Evolutionary conservation across 2,888 invertebrate genomes (phyloP).

Genomic region (Antheraea assamensis): DNA sequence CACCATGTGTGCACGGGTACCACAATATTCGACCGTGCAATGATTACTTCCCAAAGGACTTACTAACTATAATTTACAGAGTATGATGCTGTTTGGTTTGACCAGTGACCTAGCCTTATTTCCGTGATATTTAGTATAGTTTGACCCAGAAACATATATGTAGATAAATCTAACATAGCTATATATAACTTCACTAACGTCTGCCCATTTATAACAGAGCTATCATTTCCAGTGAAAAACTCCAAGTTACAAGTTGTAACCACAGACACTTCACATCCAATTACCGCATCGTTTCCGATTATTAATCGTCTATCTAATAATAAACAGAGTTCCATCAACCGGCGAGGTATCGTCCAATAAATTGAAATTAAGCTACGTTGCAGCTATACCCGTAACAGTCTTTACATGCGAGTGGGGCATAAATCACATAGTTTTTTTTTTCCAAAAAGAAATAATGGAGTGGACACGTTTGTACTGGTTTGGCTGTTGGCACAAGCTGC

Average conservation of each 20-base stretch:
- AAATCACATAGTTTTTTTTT: constrained; percentile 69
- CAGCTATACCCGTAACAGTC: constrained; percentile 56
- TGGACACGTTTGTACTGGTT: constrained; percentile 48
- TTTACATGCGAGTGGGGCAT: constrained; percentile 65
- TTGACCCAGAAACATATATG: not conserved
- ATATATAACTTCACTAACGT: too few species aligned
- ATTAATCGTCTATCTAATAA: constrained; percentile 65
- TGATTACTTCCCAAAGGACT: too few species aligned
- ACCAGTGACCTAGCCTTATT: too few species aligned
- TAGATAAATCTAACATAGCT: too few species aligned
- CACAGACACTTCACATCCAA: not conserved
- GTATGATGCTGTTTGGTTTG: too few species aligned
- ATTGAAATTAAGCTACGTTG: constrained; percentile 79
- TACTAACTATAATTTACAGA: too few species aligned
- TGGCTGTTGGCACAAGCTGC: constrained; percentile 46
- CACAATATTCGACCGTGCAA: too few species aligned
- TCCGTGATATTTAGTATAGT: not conserved
- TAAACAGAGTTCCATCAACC: constrained; percentile 46
- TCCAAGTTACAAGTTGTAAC: not conserved
- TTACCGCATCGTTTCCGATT: constrained; percentile 45
- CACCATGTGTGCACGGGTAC: too few species aligned
- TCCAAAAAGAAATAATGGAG: constrained; percentile 71
- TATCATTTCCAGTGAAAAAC: not conserved
- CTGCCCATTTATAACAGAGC: too few species aligned
- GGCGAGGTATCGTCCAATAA: constrained; percentile 68